Base-by-base conservation (phyloP, 2,797 vertebrate genomes). In the Gambusia yucatana region DNA sequence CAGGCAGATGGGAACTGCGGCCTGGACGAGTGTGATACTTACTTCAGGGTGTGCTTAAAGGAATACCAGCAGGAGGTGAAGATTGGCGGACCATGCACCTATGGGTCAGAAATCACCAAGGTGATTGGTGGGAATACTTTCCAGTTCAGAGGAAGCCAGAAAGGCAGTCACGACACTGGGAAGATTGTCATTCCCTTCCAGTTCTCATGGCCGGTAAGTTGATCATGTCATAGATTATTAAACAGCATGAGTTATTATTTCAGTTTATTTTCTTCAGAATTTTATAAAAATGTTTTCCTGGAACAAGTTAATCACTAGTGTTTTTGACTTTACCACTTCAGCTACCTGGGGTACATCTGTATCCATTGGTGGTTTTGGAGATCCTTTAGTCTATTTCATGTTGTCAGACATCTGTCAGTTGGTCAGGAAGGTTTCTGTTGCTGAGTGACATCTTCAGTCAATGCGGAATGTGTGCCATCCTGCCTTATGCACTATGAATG, bases 121-220 rank as follows among this genome's bases (percentile, higher is more conserved):
- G 97, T 98, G 85, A 91, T 99, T 87, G 97, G 97, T 88, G 97
- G 97, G 91, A 99, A 98, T 97, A 97, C 96, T 95, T 97, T 99
- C 96, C 95, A 96, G 90, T 94, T 97, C 82, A 96, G 92, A 73
- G 92, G 88, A 82, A 94, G 81, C 13, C 90, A 94, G 89, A 95
- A 93, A 81, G 94, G 85, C 73, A 94, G 93, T 76, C 94, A 76
- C 78, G 95, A 97, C 48, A 89, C 93, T 65, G 97, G 96, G 78
- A 97, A 96, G 94, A 96, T 98, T 91, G 82, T 94, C 88, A 98
- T 99, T 55, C 97, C 97, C 0, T 99, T 99, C 90, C 95, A 97
- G 89, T 99, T 97, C 73, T 97, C 98, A 0, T 99, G 98, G 98
- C 97, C 97, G 97, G 98, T 99, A 92, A 95, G 98, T 96, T 59